Conservation (phyloP, 2,797 vertebrate species). For the Lithobates sylvaticus region DNA sequence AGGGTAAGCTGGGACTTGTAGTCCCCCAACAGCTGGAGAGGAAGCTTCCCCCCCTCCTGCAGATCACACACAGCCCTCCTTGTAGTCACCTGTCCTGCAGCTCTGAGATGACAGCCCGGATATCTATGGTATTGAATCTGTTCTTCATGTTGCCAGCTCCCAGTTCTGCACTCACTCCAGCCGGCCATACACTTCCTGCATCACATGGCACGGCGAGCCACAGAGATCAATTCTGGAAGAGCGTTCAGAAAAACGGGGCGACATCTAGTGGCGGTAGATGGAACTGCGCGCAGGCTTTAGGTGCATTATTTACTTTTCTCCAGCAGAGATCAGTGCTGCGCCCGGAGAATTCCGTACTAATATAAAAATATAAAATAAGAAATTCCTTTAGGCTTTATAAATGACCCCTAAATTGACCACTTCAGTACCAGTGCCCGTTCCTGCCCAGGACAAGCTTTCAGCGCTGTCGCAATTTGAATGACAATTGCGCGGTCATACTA, state of each 20-base stretch:
- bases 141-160: constrained; percentile 82
- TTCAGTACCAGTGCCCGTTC: too few species aligned
- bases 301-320: not conserved
- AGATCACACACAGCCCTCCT: too few species aligned
- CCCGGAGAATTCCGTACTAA: too few species aligned
- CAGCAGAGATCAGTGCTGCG: not conserved
- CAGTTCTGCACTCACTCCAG: not conserved
- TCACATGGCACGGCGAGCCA: constrained; percentile 73
- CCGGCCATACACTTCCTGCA: constrained; percentile 11
- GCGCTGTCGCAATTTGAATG: too few species aligned
- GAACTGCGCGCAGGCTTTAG: rapidly evolving
- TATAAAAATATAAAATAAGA: too few species aligned
- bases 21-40: not conserved
- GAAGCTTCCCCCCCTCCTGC: too few species aligned
- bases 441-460: too few species aligned
- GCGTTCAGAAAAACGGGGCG: not conserved
- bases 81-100: constrained; percentile 84
- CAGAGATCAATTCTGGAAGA: not conserved
- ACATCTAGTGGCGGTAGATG: constrained; percentile 30
- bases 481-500: too few species aligned
- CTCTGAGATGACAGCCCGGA: constrained; percentile 89
- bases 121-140: constrained; percentile 90
- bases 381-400: too few species aligned
- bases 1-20: not conserved
- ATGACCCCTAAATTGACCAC: too few species aligned